Conservation (phyloP, 2,113 vertebrate genomes). For the Pseudonaja textilis region DNA sequence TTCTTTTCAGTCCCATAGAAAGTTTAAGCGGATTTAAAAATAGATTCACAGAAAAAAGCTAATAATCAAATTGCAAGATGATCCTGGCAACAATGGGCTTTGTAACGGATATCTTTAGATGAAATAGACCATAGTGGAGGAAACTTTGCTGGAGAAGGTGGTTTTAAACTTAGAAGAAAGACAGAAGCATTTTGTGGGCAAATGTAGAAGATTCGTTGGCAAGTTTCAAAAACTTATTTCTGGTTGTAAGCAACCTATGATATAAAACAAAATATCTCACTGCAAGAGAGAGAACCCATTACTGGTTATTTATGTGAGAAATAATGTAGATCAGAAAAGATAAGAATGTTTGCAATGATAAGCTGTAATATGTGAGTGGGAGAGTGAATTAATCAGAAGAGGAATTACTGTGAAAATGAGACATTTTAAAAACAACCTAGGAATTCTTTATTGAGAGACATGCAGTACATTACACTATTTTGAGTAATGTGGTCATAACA, state of each 20-base stretch:
- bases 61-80: background rate
- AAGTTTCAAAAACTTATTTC: background rate
- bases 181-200: background rate
- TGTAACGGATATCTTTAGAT: background rate
- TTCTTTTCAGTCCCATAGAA: background rate
- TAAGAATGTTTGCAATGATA: background rate
- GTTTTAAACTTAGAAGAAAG: background rate
- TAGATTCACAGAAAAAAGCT: background rate
- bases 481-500: background rate
- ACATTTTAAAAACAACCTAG: background rate
- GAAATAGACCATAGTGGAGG: background rate
- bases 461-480: background rate
- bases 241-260: background rate
- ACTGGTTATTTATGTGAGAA: background rate
- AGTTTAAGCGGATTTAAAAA: background rate
- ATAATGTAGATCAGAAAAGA: background rate
- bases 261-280: background rate
- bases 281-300: background rate
- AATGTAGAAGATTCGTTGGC: background rate
- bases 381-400: background rate
- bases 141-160: background rate
- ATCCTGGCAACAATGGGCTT: background rate
- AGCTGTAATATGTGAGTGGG: background rate
- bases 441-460: background rate
- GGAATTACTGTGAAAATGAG: background rate